Evolutionary conservation across 2,888 invertebrate genomes (phyloP).

Genomic region (Hetaerina titia): DNA sequence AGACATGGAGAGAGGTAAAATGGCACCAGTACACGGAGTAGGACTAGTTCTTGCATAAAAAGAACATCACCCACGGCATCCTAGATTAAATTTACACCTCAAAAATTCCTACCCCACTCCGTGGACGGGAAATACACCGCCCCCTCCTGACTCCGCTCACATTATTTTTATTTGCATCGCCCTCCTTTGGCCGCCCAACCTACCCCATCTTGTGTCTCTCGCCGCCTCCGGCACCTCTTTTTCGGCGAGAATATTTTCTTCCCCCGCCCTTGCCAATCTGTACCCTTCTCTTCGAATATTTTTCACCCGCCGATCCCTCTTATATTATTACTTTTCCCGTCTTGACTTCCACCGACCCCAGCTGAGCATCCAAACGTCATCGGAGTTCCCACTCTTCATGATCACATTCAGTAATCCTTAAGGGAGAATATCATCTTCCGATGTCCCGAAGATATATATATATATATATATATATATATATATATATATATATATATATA

Average conservation of each 20-base stretch:
- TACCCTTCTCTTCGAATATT: neutral
- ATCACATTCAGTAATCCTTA: no score
- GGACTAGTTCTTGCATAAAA: neutral
- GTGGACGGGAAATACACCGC: neutral
- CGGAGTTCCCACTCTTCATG: no score
- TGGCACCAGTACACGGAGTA: neutral
- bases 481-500: no score
- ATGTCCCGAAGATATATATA: no score
- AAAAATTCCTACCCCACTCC: neutral
- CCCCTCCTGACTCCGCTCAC: neutral
- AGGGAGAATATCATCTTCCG: no score
- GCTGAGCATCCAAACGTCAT: neutral
- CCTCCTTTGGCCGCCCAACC: neutral
- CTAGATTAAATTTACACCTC: slow-evolving; percentile 32
- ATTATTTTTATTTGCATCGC: neutral
- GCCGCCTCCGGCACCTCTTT: neutral
- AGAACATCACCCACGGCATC: neutral
- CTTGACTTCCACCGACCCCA: neutral
- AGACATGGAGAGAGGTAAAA: neutral
- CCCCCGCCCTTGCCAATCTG: neutral
- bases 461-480: no score
- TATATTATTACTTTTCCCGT: neutral
- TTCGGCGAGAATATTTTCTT: neutral
- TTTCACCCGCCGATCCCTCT: neutral
- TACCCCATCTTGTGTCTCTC: neutral